Evolutionary conservation across 2,888 invertebrate genomes (phyloP).

Genomic region (Pelosia muscerda): DNA sequence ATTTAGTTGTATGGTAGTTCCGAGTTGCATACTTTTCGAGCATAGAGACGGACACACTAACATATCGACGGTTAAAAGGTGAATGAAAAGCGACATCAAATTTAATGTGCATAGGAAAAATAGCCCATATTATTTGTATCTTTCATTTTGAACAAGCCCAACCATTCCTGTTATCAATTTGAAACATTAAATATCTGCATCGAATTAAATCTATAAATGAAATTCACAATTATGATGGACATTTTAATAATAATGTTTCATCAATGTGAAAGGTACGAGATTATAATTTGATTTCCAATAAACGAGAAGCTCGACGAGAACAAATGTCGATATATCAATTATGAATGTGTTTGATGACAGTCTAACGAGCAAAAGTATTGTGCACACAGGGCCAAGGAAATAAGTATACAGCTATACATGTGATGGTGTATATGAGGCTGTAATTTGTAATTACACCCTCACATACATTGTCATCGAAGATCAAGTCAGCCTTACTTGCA

Average conservation of each 20-base stretch:
- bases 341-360: neutral
- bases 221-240: slow-evolving; percentile 13
- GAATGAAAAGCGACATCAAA: too few species aligned
- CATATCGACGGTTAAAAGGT: too few species aligned
- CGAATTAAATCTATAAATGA: slow-evolving; percentile 9
- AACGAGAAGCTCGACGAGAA: neutral
- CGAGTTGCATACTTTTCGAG: too few species aligned
- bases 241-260: slow-evolving; percentile 16
- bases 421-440: too few species aligned
- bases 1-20: too few species aligned
- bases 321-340: slow-evolving; percentile 9
- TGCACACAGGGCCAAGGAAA: too few species aligned
- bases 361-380: too few species aligned
- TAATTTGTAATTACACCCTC: too few species aligned
- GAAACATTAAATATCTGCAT: neutral
- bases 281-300: slow-evolving; percentile 32
- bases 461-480: too few species aligned
- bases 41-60: too few species aligned
- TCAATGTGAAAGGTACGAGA: neutral
- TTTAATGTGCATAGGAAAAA: too few species aligned
- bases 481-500: neutral
- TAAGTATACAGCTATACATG: too few species aligned
- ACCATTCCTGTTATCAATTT: neutral
- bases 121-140: neutral
- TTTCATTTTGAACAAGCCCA: neutral